A percentile compares a stretch with the other conserved stretches of the same genome.
Evolutionary conservation across 2,888 invertebrate genomes (phyloP).

Genomic region (Protodeltote pygarga): DNA sequence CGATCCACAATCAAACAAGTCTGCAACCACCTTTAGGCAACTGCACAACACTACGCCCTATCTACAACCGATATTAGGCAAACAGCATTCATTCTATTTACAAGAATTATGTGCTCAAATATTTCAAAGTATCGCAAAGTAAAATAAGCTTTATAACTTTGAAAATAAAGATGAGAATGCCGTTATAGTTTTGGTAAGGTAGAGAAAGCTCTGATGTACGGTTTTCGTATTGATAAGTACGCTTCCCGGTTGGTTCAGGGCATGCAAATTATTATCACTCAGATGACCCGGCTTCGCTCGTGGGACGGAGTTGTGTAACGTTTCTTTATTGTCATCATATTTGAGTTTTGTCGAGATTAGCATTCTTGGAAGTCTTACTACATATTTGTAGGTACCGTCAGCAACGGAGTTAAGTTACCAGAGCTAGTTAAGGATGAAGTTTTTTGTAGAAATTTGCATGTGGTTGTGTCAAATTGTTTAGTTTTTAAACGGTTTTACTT

Average conservation of each 20-base stretch:
- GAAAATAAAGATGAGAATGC: background rate
- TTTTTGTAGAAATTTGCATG: no score
- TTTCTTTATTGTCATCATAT: conserved; percentile 61
- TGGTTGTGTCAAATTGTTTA: no score
- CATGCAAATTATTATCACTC: conserved; percentile 81
- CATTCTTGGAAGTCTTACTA: conserved; percentile 9
- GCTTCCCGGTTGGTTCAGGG: conserved; percentile 70
- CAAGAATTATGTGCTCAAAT: conserved; percentile 41
- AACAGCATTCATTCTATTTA: conserved; percentile 39
- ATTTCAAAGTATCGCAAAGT: background rate
- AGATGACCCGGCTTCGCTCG: conserved; percentile 62
- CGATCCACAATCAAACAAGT: no score
- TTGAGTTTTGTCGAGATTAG: conserved; percentile 26
- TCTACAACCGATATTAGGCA: conserved; percentile 41
- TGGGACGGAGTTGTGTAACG: conserved; percentile 72
- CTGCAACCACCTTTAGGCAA: no score
- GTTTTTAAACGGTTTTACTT: no score
- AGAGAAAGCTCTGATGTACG: conserved; percentile 79
- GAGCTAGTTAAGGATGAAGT: no score
- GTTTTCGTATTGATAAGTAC: conserved; percentile 70
- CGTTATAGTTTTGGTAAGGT: conserved; percentile 4
- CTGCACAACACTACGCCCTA: conserved; percentile 22
- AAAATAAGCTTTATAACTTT: background rate
- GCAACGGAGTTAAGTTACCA: no score
- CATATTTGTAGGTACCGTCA: background rate